phyloP scores from a whole-genome alignment of 2,113 vertebrate genomes.

The cat (Felis catus) region DNA sequence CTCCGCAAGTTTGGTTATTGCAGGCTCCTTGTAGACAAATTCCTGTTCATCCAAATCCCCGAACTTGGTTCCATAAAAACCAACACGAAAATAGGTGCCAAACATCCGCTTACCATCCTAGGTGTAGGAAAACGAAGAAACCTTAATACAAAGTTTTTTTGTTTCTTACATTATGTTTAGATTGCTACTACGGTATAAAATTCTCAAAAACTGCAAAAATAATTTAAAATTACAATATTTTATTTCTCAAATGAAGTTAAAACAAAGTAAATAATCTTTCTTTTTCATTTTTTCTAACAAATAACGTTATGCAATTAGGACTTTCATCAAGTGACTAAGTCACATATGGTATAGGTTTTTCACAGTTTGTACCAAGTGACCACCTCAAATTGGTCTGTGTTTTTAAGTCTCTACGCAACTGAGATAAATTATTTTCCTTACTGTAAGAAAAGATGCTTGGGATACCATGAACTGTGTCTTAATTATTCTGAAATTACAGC shows the following conservation, averaged over 20 bases:
- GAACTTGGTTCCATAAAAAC: constrained; percentile 97
- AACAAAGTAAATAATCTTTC: background rate
- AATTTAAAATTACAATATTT: constrained; percentile 21
- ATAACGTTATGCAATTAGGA: background rate
- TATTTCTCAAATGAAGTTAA: constrained; percentile 22
- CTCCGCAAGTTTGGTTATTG: constrained; percentile 98
- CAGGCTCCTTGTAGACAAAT: constrained; percentile 99
- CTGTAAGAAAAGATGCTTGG: constrained; percentile 32
- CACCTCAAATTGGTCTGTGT: background rate
- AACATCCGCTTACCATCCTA: constrained; percentile 99
- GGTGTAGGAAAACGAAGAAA: constrained; percentile 79
- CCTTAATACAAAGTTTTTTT: constrained; percentile 61
- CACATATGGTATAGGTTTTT: background rate
- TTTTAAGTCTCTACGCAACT: background rate
- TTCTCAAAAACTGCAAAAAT: background rate
- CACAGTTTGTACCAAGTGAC: background rate
- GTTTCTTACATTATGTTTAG: background rate
- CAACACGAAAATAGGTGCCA: constrained; percentile 98
- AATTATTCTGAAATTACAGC: background rate
- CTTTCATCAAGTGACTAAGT: background rate
- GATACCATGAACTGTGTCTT: background rate
- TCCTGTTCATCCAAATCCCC: constrained; percentile 99
- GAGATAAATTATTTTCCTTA: constrained; percentile 43
- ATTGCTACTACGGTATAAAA: background rate
- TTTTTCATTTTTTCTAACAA: constrained; percentile 29